Conservation (phyloP, 2,113 vertebrate genomes). For the Vidua chalybeata region DNA sequence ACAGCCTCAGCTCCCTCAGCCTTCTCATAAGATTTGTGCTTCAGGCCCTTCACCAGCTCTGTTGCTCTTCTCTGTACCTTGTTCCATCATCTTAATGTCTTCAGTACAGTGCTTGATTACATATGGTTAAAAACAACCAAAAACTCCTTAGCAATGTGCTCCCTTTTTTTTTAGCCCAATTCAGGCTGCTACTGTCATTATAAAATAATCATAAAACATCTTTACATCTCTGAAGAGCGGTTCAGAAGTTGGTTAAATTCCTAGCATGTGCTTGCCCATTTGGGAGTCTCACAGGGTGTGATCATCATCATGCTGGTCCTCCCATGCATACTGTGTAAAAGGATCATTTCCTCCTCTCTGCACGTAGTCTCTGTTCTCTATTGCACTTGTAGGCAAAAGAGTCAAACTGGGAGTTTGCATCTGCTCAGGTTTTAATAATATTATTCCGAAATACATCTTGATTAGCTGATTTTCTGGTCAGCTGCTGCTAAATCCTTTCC, state of each 20-base stretch:
- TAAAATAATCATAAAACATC: neutral
- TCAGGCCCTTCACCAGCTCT: neutral
- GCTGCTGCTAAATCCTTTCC: neutral
- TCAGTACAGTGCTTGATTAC: neutral
- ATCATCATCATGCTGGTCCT: neutral
- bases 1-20: neutral
- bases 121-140: neutral
- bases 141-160: neutral
- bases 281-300: neutral
- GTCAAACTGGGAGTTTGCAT: neutral
- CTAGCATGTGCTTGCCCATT: neutral
- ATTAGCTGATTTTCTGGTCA: slow-evolving; percentile 1
- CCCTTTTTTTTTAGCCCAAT: neutral
- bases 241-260: neutral
- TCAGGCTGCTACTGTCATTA: neutral
- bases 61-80: neutral
- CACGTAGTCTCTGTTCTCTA: neutral
- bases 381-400: neutral
- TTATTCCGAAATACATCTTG: neutral
- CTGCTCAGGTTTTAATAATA: slow-evolving; percentile 25
- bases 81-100: neutral
- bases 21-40: neutral
- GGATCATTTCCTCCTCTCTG: neutral
- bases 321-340: fast-evolving
- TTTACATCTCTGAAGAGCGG: neutral